Evolutionary conservation across 2,113 vertebrate species (phyloP).

Genomic region (Gavialis gangeticus): DNA sequence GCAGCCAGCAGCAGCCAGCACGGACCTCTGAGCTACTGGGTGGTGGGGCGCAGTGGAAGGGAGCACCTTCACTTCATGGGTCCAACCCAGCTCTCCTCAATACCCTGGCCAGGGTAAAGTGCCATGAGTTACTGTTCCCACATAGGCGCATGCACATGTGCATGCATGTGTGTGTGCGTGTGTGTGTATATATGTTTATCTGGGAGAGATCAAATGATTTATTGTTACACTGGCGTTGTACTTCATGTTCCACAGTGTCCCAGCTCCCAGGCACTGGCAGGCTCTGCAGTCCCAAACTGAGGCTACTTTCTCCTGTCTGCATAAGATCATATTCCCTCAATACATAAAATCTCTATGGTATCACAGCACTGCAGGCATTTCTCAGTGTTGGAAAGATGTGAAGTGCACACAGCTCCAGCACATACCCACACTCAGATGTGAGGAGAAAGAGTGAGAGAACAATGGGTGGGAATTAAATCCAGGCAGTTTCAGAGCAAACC

Average conservation of each 20-base stretch:
- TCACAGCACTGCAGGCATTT: background rate
- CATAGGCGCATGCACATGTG: too few relatives aligned
- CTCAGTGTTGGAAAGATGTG: background rate
- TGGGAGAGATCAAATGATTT: background rate
- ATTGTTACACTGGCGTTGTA: background rate
- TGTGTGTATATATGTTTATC: background rate
- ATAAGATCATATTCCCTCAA: background rate
- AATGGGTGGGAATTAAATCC: background rate
- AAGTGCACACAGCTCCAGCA: background rate
- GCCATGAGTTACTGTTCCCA: too few relatives aligned
- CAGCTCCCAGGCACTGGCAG: background rate
- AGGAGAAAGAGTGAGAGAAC: background rate
- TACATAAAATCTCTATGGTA: background rate
- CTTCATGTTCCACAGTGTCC: background rate
- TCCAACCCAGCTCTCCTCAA: too few relatives aligned
- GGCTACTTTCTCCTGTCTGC: too few relatives aligned
- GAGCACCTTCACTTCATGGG: too few relatives aligned
- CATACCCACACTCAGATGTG: background rate
- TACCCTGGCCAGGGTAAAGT: too few relatives aligned
- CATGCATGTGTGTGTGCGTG: background rate
- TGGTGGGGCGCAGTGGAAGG: too few relatives aligned
- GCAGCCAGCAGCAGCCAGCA: too few relatives aligned
- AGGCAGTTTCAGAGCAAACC: background rate
- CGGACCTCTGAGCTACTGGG: too few relatives aligned
- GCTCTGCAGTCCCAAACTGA: background rate